A percentile compares a stretch with the other conserved stretches of the same genome.
Evolutionary conservation across 2,797 vertebrate genomes (phyloP).

Genomic region (Diplodus puntazzo): DNA sequence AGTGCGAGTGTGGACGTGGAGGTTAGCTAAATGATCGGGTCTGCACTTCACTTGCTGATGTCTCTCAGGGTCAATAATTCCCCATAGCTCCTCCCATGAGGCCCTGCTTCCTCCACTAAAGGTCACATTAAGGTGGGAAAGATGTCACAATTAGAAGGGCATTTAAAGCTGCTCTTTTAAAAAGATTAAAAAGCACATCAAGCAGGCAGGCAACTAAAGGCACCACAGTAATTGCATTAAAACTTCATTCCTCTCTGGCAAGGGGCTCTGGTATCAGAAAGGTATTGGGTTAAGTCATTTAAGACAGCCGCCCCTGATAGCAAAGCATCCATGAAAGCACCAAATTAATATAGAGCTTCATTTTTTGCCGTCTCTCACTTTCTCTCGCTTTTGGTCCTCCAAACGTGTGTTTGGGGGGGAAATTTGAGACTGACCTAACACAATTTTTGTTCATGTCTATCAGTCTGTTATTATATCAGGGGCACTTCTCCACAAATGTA

Average conservation of each 20-base stretch:
- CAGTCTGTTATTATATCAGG: conserved; percentile 98
- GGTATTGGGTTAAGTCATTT: conserved; percentile 92
- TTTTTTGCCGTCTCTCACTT: conserved; percentile 85
- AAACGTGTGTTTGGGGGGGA: conserved; percentile 94
- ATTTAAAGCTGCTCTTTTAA: conserved; percentile 84
- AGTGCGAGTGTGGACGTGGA: conserved; percentile 36
- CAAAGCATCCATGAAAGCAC: conserved; percentile 92
- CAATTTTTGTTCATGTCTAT: conserved; percentile 97
- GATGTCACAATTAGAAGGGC: conserved; percentile 87
- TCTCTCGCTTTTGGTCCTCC: conserved; percentile 82
- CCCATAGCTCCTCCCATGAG: conserved; percentile 78
- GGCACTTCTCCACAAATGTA: conserved; percentile 98
- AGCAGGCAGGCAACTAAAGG: conserved; percentile 80
- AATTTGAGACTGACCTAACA: conserved; percentile 95
- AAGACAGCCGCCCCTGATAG: conserved; percentile 91
- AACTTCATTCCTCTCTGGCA: conserved; percentile 83
- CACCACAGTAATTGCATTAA: conserved; percentile 90
- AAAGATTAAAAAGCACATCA: conserved; percentile 86
- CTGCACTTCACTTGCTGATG: conserved; percentile 74
- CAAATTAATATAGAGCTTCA: conserved; percentile 99
- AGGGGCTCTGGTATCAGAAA: conserved; percentile 88
- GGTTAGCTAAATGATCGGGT: conserved; percentile 62
- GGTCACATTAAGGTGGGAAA: conserved; percentile 84
- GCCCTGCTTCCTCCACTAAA: conserved; percentile 75
- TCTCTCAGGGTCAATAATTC: conserved; percentile 79